A percentile compares a stretch with the other conserved stretches of the same genome.
Evolutionary conservation across 2,797 vertebrate genomes (phyloP).

Genomic region (Gymnoscopelus microlampas): DNA sequence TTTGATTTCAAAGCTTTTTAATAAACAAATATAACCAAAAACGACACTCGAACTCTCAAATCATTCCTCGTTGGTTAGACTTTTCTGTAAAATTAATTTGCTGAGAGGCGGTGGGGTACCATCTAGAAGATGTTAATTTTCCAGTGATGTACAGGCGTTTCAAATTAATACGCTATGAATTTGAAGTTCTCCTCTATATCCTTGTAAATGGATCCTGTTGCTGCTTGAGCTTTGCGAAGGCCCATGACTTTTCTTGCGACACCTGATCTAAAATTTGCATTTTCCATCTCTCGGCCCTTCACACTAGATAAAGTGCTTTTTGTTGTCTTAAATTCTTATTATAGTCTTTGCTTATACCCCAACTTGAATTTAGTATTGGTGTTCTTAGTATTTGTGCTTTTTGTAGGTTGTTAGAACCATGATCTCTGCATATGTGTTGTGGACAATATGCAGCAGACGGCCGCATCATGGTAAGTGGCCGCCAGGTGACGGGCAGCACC

Average conservation of each 20-base stretch:
- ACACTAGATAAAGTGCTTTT: neutral
- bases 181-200: slow-evolving; percentile 5
- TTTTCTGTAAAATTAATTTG: neutral
- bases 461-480: slow-evolving; percentile 57
- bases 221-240: slow-evolving; percentile 8
- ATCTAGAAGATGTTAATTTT: neutral
- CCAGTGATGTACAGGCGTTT: neutral
- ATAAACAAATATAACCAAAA: slow-evolving; percentile 76
- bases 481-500: slow-evolving; percentile 37
- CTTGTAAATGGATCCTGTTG: neutral
- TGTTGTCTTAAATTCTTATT: neutral
- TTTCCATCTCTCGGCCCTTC: slow-evolving; percentile 14
- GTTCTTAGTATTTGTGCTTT: slow-evolving; percentile 76
- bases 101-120: neutral
- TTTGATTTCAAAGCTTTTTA: slow-evolving; percentile 76
- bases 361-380: slow-evolving; percentile 41
- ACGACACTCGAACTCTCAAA: slow-evolving; percentile 63
- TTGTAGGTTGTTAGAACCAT: slow-evolving; percentile 73
- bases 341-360: slow-evolving; percentile 7
- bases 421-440: slow-evolving; percentile 42
- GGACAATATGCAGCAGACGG: slow-evolving; percentile 19
- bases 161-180: slow-evolving; percentile 4
- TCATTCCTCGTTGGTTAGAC: slow-evolving; percentile 52
- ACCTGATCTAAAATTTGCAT: neutral
- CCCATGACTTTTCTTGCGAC: neutral